These are phyloP conservation scores for Steinernema feltiae DNA, from an alignment of 1,140 invertebrate species.

Conservation along the genomic window DNA sequence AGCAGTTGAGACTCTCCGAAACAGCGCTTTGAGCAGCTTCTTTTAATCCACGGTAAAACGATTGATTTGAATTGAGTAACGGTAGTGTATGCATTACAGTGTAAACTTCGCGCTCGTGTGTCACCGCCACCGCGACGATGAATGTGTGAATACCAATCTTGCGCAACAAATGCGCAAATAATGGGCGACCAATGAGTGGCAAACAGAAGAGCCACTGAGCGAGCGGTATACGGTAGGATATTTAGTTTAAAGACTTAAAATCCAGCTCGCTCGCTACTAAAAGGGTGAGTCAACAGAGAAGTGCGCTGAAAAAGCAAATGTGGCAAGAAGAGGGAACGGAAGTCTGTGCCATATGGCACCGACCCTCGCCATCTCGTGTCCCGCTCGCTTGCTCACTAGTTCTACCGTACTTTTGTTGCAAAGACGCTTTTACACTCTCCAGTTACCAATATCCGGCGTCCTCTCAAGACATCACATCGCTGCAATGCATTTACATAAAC, in stretches of 20 bases:
- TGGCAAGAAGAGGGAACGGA: not conserved
- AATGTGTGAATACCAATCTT: not conserved
- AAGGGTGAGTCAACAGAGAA: not conserved
- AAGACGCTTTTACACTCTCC: conserved; percentile 13
- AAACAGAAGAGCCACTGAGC: not conserved
- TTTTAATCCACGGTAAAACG: no score
- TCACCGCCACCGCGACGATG: not conserved
- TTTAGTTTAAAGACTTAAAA: no score
- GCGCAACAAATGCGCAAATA: not conserved
- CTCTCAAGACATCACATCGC: not conserved
- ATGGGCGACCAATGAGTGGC: not conserved
- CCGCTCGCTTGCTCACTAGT: not conserved
- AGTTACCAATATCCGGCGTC: conserved; percentile 9
- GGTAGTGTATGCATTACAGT: not conserved
- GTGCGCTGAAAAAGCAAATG: conserved; percentile 1
- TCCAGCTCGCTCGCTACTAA: not conserved
- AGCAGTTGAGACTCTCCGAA: no score
- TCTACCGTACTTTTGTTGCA: conserved; percentile 6
- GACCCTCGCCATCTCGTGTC: not conserved
- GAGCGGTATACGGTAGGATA: not conserved
- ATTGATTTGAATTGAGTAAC: no score
- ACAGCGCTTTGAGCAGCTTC: no score
- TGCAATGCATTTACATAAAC: not conserved
- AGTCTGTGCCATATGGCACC: not conserved
- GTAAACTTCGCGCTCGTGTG: not conserved